phyloP scores from a whole-genome alignment of 2,113 vertebrate species.

The Helogale parvula region DNA sequence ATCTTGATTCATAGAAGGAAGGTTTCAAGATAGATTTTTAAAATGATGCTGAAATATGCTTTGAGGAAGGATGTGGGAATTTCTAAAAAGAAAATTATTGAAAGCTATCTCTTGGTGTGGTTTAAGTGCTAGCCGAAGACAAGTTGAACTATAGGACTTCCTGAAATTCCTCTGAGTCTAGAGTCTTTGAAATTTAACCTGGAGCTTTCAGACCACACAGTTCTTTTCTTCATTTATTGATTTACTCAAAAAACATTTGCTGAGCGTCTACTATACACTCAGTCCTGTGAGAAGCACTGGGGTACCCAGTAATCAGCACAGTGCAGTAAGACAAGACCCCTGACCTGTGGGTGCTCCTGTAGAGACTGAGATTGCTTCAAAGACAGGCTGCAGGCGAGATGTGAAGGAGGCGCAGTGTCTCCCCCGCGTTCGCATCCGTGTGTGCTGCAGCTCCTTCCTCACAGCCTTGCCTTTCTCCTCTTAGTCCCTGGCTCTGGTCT shows the following conservation, averaged over 20 bases:
- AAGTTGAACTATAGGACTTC: constrained; percentile 49
- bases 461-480: no score
- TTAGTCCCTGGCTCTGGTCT: not conserved
- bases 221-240: constrained; percentile 28
- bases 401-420: not conserved
- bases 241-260: not conserved
- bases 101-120: constrained; percentile 57
- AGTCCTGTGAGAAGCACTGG: not conserved
- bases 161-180: constrained; percentile 20
- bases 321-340: no score
- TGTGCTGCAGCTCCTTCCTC: accelerated
- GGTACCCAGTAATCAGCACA: accelerated
- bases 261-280: not conserved
- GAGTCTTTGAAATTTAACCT: constrained; percentile 58
- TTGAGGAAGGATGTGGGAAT: constrained; percentile 56
- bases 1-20: constrained; percentile 34
- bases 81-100: constrained; percentile 67
- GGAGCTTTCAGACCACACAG: not conserved
- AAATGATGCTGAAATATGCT: constrained; percentile 52
- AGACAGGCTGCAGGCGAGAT: not conserved
- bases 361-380: accelerated
- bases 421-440: accelerated
- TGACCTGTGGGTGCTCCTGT: accelerated
- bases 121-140: constrained; percentile 23
- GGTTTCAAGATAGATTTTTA: constrained; percentile 35